phyloP scores from a whole-genome alignment of 2,113 vertebrate species.

The Plestiodon gilberti region DNA sequence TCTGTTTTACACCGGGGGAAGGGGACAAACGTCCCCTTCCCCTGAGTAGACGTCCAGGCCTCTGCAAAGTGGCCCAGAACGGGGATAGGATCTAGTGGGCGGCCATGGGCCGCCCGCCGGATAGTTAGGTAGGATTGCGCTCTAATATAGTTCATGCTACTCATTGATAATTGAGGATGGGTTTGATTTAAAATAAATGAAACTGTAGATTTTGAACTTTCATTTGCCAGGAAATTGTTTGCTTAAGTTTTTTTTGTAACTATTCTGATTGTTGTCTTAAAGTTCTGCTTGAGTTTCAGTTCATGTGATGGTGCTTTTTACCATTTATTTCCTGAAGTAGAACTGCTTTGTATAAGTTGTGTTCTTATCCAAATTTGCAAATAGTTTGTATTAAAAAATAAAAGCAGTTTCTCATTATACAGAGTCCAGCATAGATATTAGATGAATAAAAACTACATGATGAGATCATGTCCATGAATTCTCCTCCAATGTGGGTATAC shows the following conservation, averaged over 20 bases:
- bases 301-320: not conserved
- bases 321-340: not conserved
- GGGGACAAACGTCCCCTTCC: too few species aligned
- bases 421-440: too few species aligned
- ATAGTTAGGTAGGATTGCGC: too few species aligned
- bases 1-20: too few species aligned
- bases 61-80: too few species aligned
- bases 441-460: not conserved
- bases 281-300: not conserved
- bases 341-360: not conserved
- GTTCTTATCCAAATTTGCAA: not conserved
- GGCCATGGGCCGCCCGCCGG: too few species aligned
- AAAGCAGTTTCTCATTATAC: too few species aligned
- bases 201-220: not conserved
- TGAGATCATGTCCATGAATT: not conserved
- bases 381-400: too few species aligned
- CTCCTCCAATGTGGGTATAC: not conserved
- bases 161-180: not conserved
- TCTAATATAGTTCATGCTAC: too few species aligned
- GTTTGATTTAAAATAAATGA: not conserved
- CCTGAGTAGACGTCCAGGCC: too few species aligned
- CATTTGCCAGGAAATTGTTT: not conserved
- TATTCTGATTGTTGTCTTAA: not conserved
- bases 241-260: not conserved
- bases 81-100: too few species aligned